phyloP scores from a whole-genome alignment of 2,113 vertebrate genomes.

The Candoia aspera region DNA sequence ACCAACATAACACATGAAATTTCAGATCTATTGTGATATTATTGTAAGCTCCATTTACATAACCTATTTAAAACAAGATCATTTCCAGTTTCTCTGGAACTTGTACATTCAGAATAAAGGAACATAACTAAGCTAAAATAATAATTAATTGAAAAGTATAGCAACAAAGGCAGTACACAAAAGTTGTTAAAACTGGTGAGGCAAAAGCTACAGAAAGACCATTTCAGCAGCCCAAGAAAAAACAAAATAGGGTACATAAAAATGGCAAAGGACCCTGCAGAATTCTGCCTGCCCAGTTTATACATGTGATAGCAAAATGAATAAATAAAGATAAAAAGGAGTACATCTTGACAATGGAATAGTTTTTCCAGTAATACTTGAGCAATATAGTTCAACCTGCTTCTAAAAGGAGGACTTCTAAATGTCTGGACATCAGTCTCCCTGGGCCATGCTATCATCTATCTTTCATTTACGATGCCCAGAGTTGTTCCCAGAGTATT shows the following conservation, averaged over 20 bases:
- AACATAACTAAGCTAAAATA: background rate
- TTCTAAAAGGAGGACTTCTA: slow-evolving; percentile 3
- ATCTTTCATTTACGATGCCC: slow-evolving; percentile 4
- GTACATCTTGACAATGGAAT: background rate
- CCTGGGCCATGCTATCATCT: slow-evolving; percentile 19
- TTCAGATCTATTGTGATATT: background rate
- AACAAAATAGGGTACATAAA: background rate
- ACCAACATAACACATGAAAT: background rate
- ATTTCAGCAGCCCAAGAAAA: background rate
- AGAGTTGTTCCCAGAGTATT: slow-evolving; percentile 23
- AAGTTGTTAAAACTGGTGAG: background rate
- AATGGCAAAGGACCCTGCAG: background rate
- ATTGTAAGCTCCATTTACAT: background rate
- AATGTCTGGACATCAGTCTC: slow-evolving; percentile 19
- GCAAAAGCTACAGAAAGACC: background rate
- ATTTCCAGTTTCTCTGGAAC: background rate
- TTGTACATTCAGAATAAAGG: background rate
- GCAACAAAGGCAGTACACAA: slow-evolving; percentile 6
- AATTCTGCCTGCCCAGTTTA: background rate
- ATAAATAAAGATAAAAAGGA: background rate
- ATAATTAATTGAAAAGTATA: slow-evolving; percentile 9
- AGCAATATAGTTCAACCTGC: background rate
- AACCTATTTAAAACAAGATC: background rate
- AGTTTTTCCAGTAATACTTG: background rate
- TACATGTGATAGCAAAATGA: background rate